Base-by-base conservation (phyloP, 2,113 vertebrate genomes). In the Gavia stellata region DNA sequence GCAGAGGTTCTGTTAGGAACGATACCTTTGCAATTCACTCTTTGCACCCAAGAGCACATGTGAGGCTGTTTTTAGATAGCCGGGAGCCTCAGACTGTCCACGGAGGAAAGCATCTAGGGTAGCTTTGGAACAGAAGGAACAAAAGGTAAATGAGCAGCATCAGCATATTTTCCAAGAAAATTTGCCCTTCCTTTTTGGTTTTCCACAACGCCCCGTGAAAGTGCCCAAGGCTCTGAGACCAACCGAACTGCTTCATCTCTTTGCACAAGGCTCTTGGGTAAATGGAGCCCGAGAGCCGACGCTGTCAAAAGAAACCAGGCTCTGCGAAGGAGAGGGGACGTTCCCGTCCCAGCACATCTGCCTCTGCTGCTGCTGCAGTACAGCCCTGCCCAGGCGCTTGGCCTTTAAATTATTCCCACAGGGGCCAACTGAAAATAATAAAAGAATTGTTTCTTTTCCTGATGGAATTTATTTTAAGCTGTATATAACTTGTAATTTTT, bases 391-490 rank as follows among this genome's bases (percentile, higher is more conserved):
- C 95, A 75, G 81, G 94, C 67, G 38, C 96, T 96, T 81, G 97
- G 95, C 98, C 97, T 96, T 98, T 97, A 97, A 98, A 98, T 98
- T 98, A 98, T 98, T 97, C 97, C 96, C 97, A 63, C 88, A 56
- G 96, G 98, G 98, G 98, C 98, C 98, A 98, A 97, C 83, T 92
- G 97, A 96, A 95, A 95, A 97, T 95, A 84, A 91, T 87, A 90
- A 97, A 90, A 90, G 94, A 87, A 96, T 94, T 88, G 33, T 93
- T 96, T 96, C 92, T 95, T 95, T 96, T 98, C 97, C 97, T 97
- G 94, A 97, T 95, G 94, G 97, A 96, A 98, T 98, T 98, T 89
- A 95, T 97, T 98, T 98, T 98, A 98, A 98, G 97, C 98, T 98
- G 97, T 98, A 98, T 91, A 98, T 97, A 98, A 95, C 98, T 97